These are phyloP conservation scores for Gymnocheta viridis DNA, from an alignment of 2,888 invertebrate genomes.

Conservation along the genomic window DNA sequence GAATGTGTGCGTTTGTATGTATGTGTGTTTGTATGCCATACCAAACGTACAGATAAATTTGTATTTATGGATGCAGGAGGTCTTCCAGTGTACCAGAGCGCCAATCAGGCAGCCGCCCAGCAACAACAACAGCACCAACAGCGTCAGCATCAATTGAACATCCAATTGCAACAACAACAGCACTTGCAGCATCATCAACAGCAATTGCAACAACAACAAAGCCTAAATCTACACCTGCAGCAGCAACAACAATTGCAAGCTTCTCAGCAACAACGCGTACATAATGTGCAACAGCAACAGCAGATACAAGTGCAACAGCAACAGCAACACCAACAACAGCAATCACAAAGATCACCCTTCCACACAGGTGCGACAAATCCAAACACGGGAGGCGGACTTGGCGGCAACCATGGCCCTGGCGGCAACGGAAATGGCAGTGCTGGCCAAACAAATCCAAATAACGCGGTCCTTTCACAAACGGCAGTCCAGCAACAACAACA, in stretches of 20 bases:
- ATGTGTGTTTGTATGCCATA: slow-evolving; percentile 72
- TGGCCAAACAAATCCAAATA: slow-evolving; percentile 70
- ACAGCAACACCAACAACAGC: slow-evolving; percentile 70
- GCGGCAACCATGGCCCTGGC: slow-evolving; percentile 78
- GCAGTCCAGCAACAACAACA: slow-evolving; percentile 45
- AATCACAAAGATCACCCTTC: slow-evolving; percentile 77
- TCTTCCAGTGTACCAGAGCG: slow-evolving; percentile 82
- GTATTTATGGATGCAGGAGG: slow-evolving; percentile 83
- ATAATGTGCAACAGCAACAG: slow-evolving; percentile 77
- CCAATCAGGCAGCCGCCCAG: slow-evolving; percentile 82
- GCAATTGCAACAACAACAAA: slow-evolving; percentile 74
- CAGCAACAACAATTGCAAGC: slow-evolving; percentile 73
- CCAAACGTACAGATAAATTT: slow-evolving; percentile 73
- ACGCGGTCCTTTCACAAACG: slow-evolving; percentile 27
- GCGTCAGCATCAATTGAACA: slow-evolving; percentile 80
- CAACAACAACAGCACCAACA: slow-evolving; percentile 84
- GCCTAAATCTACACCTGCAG: slow-evolving; percentile 81
- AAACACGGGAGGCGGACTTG: slow-evolving; percentile 76
- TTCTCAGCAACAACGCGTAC: slow-evolving; percentile 71
- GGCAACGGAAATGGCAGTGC: slow-evolving; percentile 78
- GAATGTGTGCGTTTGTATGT: not conserved
- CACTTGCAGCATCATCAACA: slow-evolving; percentile 75
- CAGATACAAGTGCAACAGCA: slow-evolving; percentile 76
- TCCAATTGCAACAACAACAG: slow-evolving; percentile 78
- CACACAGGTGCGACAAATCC: slow-evolving; percentile 75